Evolutionary conservation across 23 tunicate species (phyloP).

Genomic region (Ascidia mentula): DNA sequence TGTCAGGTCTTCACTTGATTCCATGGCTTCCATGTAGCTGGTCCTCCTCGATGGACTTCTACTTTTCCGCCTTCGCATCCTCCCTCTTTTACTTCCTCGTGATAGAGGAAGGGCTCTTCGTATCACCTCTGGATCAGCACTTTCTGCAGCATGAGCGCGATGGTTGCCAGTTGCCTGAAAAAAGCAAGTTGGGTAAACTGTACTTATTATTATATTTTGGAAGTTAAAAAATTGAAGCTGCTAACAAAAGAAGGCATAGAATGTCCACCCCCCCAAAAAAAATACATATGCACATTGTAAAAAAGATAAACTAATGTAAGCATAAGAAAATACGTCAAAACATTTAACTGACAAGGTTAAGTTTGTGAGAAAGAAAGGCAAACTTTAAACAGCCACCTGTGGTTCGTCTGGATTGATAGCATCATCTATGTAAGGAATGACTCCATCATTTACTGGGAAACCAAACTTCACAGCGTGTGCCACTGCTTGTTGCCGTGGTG

Average conservation of each 20-base stretch:
- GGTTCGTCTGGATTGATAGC: conserved; percentile 36
- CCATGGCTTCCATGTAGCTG: conserved; percentile 70
- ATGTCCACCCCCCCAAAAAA: background rate
- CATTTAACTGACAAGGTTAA: too few relatives aligned
- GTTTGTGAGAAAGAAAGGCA: too few relatives aligned
- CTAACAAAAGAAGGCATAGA: too few relatives aligned
- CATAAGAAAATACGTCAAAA: too few relatives aligned
- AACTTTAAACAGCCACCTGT: too few relatives aligned
- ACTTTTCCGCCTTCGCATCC: conserved; percentile 35
- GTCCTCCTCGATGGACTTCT: conserved; percentile 30
- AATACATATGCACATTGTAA: background rate
- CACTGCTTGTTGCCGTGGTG: conserved; percentile 75
- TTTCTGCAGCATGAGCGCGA: background rate
- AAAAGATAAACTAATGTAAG: too few relatives aligned
- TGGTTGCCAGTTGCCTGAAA: background rate
- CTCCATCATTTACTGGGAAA: conserved; percentile 21
- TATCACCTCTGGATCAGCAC: conserved; percentile 22
- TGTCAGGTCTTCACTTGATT: conserved; percentile 69
- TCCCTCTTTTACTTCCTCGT: conserved; percentile 26
- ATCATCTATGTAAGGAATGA: conserved; percentile 83
- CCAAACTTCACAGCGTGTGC: conserved; percentile 85
- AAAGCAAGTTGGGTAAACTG: background rate
- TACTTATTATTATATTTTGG: too few relatives aligned
- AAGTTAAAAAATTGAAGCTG: too few relatives aligned
- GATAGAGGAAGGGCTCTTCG: conserved; percentile 42